Base-by-base conservation (phyloP, 2,797 vertebrate species). In the Morelia viridis region DNA sequence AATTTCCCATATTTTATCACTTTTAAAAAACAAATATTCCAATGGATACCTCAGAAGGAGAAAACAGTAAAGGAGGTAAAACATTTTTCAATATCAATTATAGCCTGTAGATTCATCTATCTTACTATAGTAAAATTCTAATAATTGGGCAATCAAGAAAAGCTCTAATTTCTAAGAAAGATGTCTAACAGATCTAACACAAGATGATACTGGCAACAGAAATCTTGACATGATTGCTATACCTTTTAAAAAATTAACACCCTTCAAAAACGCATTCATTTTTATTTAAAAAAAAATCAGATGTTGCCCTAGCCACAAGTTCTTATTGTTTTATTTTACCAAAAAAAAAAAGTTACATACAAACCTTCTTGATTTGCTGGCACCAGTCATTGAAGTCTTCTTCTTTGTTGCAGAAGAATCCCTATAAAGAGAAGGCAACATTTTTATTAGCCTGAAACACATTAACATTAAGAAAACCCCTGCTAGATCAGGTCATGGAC, bases 311-410 rank as follows among this genome's bases (percentile, higher is more conserved):
- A 19, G 15, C 56, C 53, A n/a, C 57, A 85, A 17, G 5, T 61
- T 61, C 31, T 41, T 22, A 5, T 88, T n/a, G 4, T 93, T 31
- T 19, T n/a, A 90, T 91, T 76, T 35, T 2, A 61, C 53, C 71
- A 35, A 41, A 12, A 0, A 0, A 56, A 13, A 0, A 0, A 10
- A 12, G 6, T 8, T 61, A 10, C 86, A 90, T 3, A 97, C 98
- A 65, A 95, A 99, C 99, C 98, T 99, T 98, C 95, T 97, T 98
- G 94, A 99, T 98, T 95, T 98, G 98, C 97, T 98, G 98, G 97
- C 99, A 99, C 99, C 99, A 99, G 88, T 99, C 98, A 0, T 98
- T 98, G 91, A 99, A 99, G 95, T 99, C 99, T 1, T 99, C 98
- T 96, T 99, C 99, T 0, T 98, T 99, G 96, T 97, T 98, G 97